Evolutionary conservation across 2,888 invertebrate genomes (phyloP).

Genomic region (Blomia tropicalis): DNA sequence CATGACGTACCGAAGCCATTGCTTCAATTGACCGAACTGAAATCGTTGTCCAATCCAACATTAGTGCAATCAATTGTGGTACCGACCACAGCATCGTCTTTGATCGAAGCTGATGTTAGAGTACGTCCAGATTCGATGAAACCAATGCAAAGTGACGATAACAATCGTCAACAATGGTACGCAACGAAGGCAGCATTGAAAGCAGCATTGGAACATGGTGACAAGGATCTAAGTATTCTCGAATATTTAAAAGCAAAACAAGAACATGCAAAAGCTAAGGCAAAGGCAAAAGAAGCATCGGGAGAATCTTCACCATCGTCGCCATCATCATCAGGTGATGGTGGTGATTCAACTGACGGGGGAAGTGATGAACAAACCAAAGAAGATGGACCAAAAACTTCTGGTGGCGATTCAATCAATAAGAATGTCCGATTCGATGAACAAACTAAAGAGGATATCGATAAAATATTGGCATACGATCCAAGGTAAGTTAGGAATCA

Average conservation of each 20-base stretch:
- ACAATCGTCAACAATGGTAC: constrained; percentile 1
- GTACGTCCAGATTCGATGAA: neutral
- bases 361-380: neutral
- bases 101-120: neutral
- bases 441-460: constrained; percentile 6
- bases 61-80: neutral
- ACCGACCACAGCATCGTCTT: neutral
- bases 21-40: neutral
- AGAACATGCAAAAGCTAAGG: neutral
- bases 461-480: constrained; percentile 10
- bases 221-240: constrained; percentile 10
- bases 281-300: neutral
- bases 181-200: constrained; percentile 13
- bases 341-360: neutral
- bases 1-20: neutral
- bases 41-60: neutral
- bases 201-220: constrained; percentile 3
- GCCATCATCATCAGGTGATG: too few relatives aligned
- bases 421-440: constrained; percentile 6
- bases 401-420: neutral
- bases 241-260: neutral
- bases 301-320: neutral
- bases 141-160: constrained; percentile 3
- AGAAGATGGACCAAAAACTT: neutral
- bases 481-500: constrained; percentile 18